Evolutionary conservation across 2,113 vertebrate genomes (phyloP), one percentile per base, ranked within the genome.

Genomic region (Corynorhinus townsendii): DNA sequence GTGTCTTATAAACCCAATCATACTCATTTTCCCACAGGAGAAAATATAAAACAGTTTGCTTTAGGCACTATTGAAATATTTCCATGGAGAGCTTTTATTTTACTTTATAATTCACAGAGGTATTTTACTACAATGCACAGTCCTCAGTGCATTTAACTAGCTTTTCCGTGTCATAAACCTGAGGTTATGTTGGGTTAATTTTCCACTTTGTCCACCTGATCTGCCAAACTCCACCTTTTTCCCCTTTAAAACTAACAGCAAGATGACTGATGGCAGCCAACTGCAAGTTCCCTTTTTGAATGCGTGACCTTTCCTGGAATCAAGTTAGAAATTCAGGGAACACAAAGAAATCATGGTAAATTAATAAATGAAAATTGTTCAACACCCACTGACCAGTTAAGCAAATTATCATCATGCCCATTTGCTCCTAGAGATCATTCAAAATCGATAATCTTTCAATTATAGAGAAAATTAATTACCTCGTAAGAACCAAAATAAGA

Each of bases 401-500:
- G 75, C 80, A 96, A 71, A 16, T 38, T 80, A 75, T 69, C 47
- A 90, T 89, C 64, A 91, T 86, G 88, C 75, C 92, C 94, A 92
- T 62, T 93, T 97, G 82, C 91, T 96, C 77, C 82, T 95, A 77
- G 88, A 95, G 97, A 95, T 96, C 76, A 95, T 96, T 96, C 56
- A 71, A 71, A 94, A 95, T 93, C 64, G 92, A 90, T 95, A 92
- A 93, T 94, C 84, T 96, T 97, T 96, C 89, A 96, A 91, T 97
- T 91, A 91, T 5, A 56, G 49, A 84, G 83, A 94, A 97, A 96
- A 97, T 96, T 97, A 96, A 93, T 95, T 95, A 84, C 68, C 71
- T 92, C 81, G 89, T 72, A 96, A 86, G 92, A 97, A 95, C 94
- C 62, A 97, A 94, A 98, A 98, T 97, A 97, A 97, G 94, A 96